Evolutionary conservation across 2,888 invertebrate genomes (phyloP).

Genomic region (Drosophila longiperda): DNA sequence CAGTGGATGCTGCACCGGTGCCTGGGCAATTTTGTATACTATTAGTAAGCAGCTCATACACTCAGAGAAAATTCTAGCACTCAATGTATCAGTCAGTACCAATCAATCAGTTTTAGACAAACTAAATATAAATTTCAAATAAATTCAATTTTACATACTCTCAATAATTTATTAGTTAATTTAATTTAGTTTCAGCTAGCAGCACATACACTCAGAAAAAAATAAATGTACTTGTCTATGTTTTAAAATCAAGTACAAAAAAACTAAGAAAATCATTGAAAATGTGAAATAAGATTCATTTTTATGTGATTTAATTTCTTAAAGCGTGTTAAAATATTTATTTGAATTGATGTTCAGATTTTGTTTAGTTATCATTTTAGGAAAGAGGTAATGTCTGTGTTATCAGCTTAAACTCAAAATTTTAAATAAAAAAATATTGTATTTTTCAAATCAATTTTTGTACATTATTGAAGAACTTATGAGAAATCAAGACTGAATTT

Average conservation of each 20-base stretch:
- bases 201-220: not conserved
- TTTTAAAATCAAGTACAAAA: not conserved
- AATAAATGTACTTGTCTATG: not conserved
- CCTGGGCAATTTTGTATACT: conserved; percentile 23
- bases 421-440: not conserved
- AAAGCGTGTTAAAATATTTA: not conserved
- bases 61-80: not conserved
- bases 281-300: not conserved
- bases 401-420: not conserved
- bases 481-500: not conserved
- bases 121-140: not conserved
- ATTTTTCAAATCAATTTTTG: not conserved
- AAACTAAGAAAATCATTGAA: not conserved
- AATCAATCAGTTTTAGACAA: not conserved
- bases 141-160: no score
- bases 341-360: not conserved
- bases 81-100: not conserved
- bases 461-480: not conserved
- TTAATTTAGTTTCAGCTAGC: not conserved
- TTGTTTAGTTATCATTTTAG: not conserved
- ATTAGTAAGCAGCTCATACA: not conserved
- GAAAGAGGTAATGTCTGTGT: not conserved
- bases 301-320: not conserved
- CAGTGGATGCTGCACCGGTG: conserved; percentile 56
- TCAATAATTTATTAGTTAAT: no score